A percentile compares a stretch with the other conserved stretches of the same genome.
Evolutionary conservation across 2,113 vertebrate species (phyloP).

Genomic region (Brachyhypopomus occidentalis): DNA sequence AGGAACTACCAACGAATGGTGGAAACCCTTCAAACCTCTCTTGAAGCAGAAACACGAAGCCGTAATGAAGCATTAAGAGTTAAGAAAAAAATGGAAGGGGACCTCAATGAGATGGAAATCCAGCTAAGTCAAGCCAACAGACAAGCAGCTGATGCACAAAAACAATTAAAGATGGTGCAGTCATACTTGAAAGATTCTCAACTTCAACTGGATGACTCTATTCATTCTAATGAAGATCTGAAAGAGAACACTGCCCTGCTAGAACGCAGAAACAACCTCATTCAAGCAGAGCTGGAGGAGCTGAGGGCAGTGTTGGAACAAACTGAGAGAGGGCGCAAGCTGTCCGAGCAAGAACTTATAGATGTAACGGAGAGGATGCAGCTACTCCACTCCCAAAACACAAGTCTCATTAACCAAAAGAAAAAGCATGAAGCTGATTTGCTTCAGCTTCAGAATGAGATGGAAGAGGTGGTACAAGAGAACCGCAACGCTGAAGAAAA

Average conservation of each 20-base stretch:
- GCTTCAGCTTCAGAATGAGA: constrained; percentile 71
- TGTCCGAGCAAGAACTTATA: constrained; percentile 84
- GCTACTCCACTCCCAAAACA: constrained; percentile 85
- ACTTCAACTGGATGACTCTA: constrained; percentile 76
- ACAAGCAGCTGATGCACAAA: constrained; percentile 79
- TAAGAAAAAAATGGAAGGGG: constrained; percentile 89
- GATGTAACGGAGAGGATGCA: constrained; percentile 85
- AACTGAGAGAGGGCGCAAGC: constrained; percentile 79
- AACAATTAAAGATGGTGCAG: constrained; percentile 84
- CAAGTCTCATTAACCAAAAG: constrained; percentile 78
- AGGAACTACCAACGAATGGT: constrained; percentile 78
- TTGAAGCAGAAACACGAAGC: constrained; percentile 80
- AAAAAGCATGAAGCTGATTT: constrained; percentile 78
- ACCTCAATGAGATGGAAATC: constrained; percentile 78
- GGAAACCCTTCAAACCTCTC: constrained; percentile 80
- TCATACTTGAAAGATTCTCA: constrained; percentile 83
- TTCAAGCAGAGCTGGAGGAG: constrained; percentile 84
- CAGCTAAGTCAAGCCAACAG: constrained; percentile 84
- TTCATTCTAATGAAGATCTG: constrained; percentile 77
- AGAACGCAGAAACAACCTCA: constrained; percentile 78
- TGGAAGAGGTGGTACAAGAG: constrained; percentile 77
- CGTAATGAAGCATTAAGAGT: constrained; percentile 79
- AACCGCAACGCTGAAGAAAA: constrained; percentile 78
- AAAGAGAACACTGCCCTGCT: constrained; percentile 79
- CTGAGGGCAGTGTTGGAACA: constrained; percentile 79